These are phyloP conservation scores for Umimayanthus kanabou DNA, from an alignment of 92 coral and sea anemone species.

Conservation along the genomic window DNA sequence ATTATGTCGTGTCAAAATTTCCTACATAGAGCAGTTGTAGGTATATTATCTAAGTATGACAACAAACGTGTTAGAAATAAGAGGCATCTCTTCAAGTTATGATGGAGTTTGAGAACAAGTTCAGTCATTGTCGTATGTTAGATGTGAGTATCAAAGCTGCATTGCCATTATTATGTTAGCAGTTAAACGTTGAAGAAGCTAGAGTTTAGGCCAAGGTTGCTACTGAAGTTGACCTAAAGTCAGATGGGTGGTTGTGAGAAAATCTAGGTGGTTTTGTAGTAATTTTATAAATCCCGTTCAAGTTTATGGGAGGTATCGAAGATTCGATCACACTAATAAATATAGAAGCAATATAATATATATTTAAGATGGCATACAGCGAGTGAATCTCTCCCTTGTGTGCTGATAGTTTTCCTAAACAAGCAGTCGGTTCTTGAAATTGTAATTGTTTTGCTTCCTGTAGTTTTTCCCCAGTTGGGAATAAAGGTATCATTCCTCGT, in stretches of 20 bases:
- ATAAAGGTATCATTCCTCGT: background rate
- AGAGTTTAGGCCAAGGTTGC: constrained; percentile 8
- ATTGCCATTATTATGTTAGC: background rate
- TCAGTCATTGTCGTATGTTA: background rate
- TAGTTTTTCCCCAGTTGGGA: background rate
- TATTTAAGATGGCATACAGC: constrained; percentile 1
- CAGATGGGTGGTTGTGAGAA: constrained; percentile 41
- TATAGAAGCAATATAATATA: constrained; percentile 4
- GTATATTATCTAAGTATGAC: background rate
- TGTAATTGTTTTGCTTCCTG: background rate
- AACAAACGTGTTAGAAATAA: background rate
- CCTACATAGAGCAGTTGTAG: background rate
- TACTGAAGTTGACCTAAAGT: background rate
- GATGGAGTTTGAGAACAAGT: background rate
- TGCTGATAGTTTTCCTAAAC: constrained; percentile 16
- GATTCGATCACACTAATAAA: background rate
- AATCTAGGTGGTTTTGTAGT: background rate
- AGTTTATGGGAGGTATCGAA: background rate
- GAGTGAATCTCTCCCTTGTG: background rate
- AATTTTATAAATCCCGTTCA: background rate
- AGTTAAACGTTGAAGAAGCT: background rate
- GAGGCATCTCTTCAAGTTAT: background rate
- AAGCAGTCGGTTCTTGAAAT: background rate
- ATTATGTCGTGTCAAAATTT: background rate
- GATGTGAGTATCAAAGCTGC: background rate